Percentiles rank a stretch among this genome's conserved stretches.
These are phyloP conservation scores for Epizoanthus ramosus DNA, from an alignment of 92 coral and sea anemone species.

Conservation along the genomic window DNA sequence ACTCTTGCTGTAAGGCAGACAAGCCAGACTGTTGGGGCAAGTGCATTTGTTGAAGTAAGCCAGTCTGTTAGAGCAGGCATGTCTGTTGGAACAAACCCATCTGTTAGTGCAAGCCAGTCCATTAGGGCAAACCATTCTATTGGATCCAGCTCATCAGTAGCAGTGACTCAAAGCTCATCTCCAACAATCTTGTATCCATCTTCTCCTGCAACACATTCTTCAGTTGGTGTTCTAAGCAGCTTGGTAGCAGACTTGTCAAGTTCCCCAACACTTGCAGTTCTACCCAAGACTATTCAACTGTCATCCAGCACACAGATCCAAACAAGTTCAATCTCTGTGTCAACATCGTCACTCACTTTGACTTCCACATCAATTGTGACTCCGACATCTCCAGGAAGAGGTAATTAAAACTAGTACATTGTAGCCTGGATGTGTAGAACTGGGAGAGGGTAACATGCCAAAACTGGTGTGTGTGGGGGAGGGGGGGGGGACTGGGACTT, in stretches of 20 bases:
- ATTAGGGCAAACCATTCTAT: neutral
- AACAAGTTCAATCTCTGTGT: neutral
- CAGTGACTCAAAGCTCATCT: neutral
- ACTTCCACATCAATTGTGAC: neutral
- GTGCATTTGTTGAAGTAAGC: no score
- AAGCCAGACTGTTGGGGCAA: no score
- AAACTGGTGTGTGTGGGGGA: no score
- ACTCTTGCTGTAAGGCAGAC: no score
- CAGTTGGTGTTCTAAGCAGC: neutral
- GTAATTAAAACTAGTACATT: constrained; percentile 21
- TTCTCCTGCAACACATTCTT: neutral
- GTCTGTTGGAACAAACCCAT: no score
- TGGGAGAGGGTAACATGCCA: no score
- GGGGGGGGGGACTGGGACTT: neutral
- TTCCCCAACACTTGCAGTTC: constrained; percentile 2
- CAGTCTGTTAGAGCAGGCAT: no score
- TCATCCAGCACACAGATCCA: neutral
- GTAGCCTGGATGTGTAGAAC: no score
- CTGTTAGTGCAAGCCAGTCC: neutral
- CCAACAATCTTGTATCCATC: neutral
- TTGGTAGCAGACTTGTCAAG: neutral
- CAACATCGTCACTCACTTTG: neutral
- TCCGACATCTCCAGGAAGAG: constrained; percentile 23
- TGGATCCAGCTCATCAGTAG: neutral
- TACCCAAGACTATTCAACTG: neutral